A percentile compares a stretch with the other conserved stretches of the same genome.
phyloP scores from a whole-genome alignment of 2,888 invertebrate genomes.

The Trachelus iudaicus region DNA sequence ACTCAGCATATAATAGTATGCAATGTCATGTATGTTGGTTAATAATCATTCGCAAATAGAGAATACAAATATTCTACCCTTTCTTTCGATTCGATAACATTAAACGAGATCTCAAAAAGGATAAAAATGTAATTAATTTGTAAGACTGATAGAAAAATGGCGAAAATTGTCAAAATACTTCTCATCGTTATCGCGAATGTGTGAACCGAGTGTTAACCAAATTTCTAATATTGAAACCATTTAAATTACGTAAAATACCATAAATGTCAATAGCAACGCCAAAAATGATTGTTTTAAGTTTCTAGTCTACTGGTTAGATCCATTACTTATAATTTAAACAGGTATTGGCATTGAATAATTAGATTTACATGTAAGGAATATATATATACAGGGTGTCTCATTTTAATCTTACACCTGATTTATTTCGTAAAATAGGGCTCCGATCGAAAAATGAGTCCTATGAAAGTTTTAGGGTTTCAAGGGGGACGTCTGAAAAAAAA shows the following conservation, averaged over 20 bases:
- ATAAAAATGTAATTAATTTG: slow-evolving; percentile 42
- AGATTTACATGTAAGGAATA: slow-evolving; percentile 34
- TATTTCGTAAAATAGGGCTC: too few relatives aligned
- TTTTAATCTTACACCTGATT: too few relatives aligned
- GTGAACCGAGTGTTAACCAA: background rate
- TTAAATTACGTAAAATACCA: background rate
- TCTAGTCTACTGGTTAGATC: slow-evolving; percentile 53
- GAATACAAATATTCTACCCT: background rate
- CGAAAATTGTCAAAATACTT: slow-evolving; percentile 13
- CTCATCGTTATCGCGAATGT: slow-evolving; percentile 8
- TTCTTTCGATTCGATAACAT: background rate
- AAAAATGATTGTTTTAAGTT: slow-evolving; percentile 40
- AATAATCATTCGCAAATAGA: too few relatives aligned
- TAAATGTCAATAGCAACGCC: slow-evolving; percentile 20
- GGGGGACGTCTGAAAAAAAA: too few relatives aligned
- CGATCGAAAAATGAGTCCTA: background rate
- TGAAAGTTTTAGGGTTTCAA: background rate
- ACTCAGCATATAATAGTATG: too few relatives aligned
- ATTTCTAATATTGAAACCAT: background rate
- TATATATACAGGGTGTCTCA: slow-evolving; percentile 17
- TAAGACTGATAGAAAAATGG: slow-evolving; percentile 57
- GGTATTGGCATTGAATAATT: slow-evolving; percentile 33
- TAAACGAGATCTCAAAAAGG: background rate
- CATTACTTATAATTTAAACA: slow-evolving; percentile 50
- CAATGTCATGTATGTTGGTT: too few relatives aligned